Base-by-base conservation (phyloP, 2,797 vertebrate species). In the Sparidentex hasta region DNA sequence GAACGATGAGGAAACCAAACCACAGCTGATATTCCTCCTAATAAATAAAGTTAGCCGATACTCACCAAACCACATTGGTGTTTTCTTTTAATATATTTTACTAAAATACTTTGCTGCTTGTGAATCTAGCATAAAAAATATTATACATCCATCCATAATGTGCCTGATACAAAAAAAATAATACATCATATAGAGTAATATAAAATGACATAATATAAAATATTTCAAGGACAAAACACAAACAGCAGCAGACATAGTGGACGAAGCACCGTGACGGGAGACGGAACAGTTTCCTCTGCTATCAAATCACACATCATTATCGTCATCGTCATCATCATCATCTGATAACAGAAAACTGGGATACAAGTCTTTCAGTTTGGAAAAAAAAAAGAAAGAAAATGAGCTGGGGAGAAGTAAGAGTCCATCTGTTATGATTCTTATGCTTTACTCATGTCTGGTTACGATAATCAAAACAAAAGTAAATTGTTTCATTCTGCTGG, bases 131-230 rank as follows among this genome's bases (percentile, higher is more conserved):
- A 80, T 84, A 82, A 83, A 78, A 86, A 92, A 89, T 93, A 94
- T 93, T n/a, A 91, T 93, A 93, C 94, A 94, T 91, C 93, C 85
- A 89, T 81, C 59, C 57, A 82, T 84, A 81, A 80, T 76, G 57
- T 84, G 69, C 87, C 74, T 80, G 78, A 85, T 84, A 82, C 84
- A 89, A 55, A 90, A 43, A 23, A 88, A 82, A 87, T 27, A 27
- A 86, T 27, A 83, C 48, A 83, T 46, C 61, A 64, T 65, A 66
- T 44, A 79, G 58, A 69, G 77, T 79, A 55, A 79, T 44, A 83
- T 89, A 90, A 90, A 92, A 92, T 88, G 55, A 83, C 55, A 76
- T 54, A 17, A 71, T 76, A 46, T 65, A 72, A 74, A 87, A 87
- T 83, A 78, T 62, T 82, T 88, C 66, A 66, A 80, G 74, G 56